Percentiles rank a stretch among this genome's conserved stretches.
Conservation (phyloP, 2,113 vertebrate species). For the Pachypanchax playfairii region DNA sequence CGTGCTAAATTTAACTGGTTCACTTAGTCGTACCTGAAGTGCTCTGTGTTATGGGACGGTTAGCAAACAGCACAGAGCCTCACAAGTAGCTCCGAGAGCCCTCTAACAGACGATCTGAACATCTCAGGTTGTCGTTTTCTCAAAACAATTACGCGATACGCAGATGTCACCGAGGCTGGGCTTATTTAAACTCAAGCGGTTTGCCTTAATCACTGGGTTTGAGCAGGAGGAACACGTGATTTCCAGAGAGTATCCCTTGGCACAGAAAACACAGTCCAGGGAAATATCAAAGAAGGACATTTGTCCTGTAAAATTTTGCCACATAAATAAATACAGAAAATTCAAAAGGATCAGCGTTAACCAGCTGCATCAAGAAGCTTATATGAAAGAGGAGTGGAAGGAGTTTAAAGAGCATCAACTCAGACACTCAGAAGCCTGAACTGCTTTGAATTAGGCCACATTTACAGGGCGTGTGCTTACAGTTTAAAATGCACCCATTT, state of each 20-base stretch:
- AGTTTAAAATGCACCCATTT: background rate
- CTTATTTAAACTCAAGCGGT: constrained; percentile 11
- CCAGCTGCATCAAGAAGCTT: background rate
- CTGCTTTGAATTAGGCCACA: background rate
- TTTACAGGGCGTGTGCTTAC: background rate
- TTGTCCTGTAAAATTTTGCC: constrained; percentile 7
- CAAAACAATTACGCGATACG: constrained; percentile 16
- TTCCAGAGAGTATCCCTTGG: constrained; percentile 38
- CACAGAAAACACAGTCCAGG: constrained; percentile 26
- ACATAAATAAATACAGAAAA: constrained; percentile 39
- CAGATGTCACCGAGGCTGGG: background rate
- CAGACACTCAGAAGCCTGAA: no score
- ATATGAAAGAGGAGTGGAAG: background rate
- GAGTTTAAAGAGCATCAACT: no score
- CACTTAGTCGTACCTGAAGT: constrained; percentile 59
- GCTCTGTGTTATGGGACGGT: constrained; percentile 59
- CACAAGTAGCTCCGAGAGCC: constrained; percentile 19
- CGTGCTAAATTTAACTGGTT: constrained; percentile 38
- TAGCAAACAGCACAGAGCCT: constrained; percentile 63
- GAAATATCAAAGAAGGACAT: constrained; percentile 28
- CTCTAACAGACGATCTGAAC: constrained; percentile 18
- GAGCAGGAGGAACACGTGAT: constrained; percentile 14
- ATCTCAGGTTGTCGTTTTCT: background rate
- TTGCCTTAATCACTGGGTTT: constrained; percentile 40
- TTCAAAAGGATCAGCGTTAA: no score